Conservation (phyloP, 2,888 invertebrate genomes). For the Nasonovia ribisnigri region DNA sequence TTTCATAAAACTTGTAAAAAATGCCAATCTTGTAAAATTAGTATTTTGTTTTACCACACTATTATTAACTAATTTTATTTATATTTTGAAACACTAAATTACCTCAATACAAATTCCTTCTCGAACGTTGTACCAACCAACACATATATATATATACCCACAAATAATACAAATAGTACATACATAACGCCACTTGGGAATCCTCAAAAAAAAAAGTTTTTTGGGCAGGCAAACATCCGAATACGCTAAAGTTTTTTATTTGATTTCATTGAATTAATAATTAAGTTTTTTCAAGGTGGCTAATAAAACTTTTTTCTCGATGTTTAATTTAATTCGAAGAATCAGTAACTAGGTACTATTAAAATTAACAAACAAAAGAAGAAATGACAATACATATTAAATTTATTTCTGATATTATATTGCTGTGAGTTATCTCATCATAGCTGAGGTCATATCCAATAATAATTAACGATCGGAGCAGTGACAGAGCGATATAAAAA, state of each 20-base stretch:
- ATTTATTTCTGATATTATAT: neutral
- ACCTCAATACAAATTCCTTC: neutral
- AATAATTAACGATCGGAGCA: neutral
- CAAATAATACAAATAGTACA: neutral
- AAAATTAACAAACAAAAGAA: neutral
- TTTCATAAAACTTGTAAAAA: neutral
- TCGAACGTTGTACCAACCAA: neutral
- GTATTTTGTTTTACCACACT: neutral
- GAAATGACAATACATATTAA: neutral
- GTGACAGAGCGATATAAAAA: neutral
- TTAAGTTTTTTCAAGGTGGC: slow-evolving; percentile 10
- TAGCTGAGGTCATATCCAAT: neutral
- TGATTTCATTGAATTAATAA: slow-evolving; percentile 31
- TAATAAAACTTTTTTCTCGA: slow-evolving; percentile 4
- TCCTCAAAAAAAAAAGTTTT: neutral
- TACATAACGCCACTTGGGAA: slow-evolving; percentile 29
- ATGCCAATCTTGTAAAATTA: neutral
- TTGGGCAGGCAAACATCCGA: neutral
- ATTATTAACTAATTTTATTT: neutral
- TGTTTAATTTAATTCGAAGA: neutral
- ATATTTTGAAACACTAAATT: neutral
- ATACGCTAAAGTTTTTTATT: slow-evolving; percentile 28
- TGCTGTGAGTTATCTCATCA: neutral
- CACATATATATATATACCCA: neutral
- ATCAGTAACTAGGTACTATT: neutral